Percentiles rank a stretch among this genome's conserved stretches.
Evolutionary conservation across 1,140 invertebrate genomes (phyloP).

Genomic region (Caerostris extrusa): DNA sequence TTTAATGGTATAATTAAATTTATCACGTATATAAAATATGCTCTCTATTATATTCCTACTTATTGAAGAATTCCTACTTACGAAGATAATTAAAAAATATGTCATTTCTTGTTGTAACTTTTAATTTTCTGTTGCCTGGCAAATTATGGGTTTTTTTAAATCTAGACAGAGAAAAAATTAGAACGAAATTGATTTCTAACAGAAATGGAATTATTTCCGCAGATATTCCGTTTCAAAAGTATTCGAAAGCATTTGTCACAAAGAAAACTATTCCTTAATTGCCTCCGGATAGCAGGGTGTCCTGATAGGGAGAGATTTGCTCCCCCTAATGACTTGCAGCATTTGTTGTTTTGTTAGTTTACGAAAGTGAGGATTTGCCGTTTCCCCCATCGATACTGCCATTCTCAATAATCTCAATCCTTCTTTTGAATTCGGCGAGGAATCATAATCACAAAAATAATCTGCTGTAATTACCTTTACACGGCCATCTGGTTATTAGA

Average conservation of each 20-base stretch:
- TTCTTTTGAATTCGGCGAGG: neutral
- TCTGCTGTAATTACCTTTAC: slow-evolving; percentile 23
- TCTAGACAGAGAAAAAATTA: neutral
- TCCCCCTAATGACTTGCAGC: neutral
- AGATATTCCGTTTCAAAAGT: slow-evolving; percentile 30
- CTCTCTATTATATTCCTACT: too few relatives aligned
- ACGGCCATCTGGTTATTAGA: slow-evolving; percentile 7
- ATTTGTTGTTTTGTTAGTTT: slow-evolving; percentile 10
- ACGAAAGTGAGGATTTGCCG: neutral
- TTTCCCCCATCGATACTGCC: slow-evolving; percentile 5
- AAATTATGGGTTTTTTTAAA: neutral
- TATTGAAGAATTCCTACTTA: neutral
- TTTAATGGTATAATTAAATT: too few relatives aligned
- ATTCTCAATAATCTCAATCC: slow-evolving; percentile 6
- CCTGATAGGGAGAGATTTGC: neutral
- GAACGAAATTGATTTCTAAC: neutral
- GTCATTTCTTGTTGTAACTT: neutral
- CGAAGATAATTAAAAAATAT: neutral
- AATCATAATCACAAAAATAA: slow-evolving; percentile 39
- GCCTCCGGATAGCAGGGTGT: neutral
- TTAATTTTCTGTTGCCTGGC: too few relatives aligned
- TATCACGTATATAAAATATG: too few relatives aligned
- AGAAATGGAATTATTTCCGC: neutral
- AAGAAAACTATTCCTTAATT: slow-evolving; percentile 33
- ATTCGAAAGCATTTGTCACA: neutral